Conservation (phyloP, 2,888 invertebrate species). For the Cryptus armator region DNA sequence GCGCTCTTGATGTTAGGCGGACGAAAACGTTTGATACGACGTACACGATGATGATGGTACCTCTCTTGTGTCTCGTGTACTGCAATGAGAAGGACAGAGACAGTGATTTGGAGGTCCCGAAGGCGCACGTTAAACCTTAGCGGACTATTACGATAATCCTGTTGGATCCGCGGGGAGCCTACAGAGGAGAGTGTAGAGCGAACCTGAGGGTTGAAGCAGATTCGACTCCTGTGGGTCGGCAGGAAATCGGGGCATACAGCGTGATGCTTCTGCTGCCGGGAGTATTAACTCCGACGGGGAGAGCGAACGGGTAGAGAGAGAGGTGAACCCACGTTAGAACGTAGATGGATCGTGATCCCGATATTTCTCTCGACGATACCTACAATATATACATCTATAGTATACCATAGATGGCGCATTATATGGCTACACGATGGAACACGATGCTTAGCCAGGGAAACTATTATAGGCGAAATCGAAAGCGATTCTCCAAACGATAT, state of each 20-base stretch:
- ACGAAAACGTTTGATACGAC: slow-evolving; percentile 21
- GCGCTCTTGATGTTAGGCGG: background rate
- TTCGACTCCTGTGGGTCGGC: slow-evolving; percentile 51
- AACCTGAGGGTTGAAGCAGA: slow-evolving; percentile 59
- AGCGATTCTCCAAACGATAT: slow-evolving; percentile 39
- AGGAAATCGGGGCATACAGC: slow-evolving; percentile 32
- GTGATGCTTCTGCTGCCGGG: slow-evolving; percentile 55
- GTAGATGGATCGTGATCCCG: slow-evolving; percentile 73
- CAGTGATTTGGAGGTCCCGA: slow-evolving; percentile 69
- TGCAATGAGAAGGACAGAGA: slow-evolving; percentile 52
- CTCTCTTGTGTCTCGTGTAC: slow-evolving; percentile 16
- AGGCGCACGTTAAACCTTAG: slow-evolving; percentile 79
- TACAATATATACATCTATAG: slow-evolving; percentile 1
- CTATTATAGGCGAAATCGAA: slow-evolving; percentile 50
- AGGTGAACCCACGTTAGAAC: slow-evolving; percentile 57
- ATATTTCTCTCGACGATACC: slow-evolving; percentile 67
- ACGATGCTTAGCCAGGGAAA: slow-evolving; percentile 27
- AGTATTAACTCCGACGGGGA: slow-evolving; percentile 73
- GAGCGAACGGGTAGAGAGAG: too few species aligned
- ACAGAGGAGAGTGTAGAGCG: slow-evolving; percentile 48
- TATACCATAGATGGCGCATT: background rate
- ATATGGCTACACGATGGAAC: slow-evolving; percentile 5
- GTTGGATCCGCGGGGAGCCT: slow-evolving; percentile 78
- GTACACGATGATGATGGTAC: slow-evolving; percentile 19
- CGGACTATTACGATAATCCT: slow-evolving; percentile 83